Base-by-base conservation (phyloP, 2,113 vertebrate species). In the Opisthocomus hoazin region DNA sequence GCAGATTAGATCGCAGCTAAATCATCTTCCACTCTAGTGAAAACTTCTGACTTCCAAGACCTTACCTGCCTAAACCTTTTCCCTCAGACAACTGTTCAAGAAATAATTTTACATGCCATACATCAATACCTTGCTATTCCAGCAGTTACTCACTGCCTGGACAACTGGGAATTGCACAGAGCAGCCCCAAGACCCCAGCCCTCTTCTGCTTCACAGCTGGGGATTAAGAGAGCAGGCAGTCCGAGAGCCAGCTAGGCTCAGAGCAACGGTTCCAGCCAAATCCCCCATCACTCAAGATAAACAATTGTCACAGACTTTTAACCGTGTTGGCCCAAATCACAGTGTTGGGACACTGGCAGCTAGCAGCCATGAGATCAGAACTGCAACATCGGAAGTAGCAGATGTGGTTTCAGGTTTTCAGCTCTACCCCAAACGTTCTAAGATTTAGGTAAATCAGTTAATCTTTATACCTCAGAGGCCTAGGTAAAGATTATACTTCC, bases 361-460 rank as follows among this genome's bases (percentile, higher is more conserved):
- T 58, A 11, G 2, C 34, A 74, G 9, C 13, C 5, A 3, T 34
- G 60, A 77, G 30, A 80, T 57, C 20, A 68, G 46, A 65, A 86
- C 24, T 0, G 1, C 4, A 66, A 39, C 36, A 15, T 0, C 41
- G 36, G 30, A 30, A 64, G 30, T 13, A 87, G 36, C 9, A 68
- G 17, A 53, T 22, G 16, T 8, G 36, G 46, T 22, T 60, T 90
- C 60, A 37, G 11, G 71, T 79, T 92, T 90, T 56, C 48, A 84
- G 29, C 43, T 84, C 56, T 53, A 56, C 7, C 3, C 9, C 17
- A 64, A 48, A 43, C 50, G 90, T 92, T 73, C 60, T 36, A 77
- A 57, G 53, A 30, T 75, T 53, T 77, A 24, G 34, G 43, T 36
- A 94, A 93, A 64, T 71, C 19, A 37, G 37, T 88, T 56, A 39